phyloP scores from a whole-genome alignment of 64 coral and sea anemone species.

The Stichodactyla helianthus region DNA sequence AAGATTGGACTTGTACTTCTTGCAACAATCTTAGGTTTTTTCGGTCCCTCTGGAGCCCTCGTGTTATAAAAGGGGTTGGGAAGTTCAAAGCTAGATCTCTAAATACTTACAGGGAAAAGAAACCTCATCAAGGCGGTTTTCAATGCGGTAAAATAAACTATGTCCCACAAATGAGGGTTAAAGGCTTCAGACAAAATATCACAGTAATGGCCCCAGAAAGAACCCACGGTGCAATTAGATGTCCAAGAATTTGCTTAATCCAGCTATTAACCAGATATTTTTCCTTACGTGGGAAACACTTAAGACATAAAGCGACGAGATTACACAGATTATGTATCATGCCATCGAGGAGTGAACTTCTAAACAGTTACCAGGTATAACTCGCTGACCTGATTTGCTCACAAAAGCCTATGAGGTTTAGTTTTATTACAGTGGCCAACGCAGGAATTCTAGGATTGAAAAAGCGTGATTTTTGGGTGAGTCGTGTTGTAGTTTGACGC shows the following conservation, averaged over 20 bases:
- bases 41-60: background rate
- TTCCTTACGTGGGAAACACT: slow-evolving; percentile 3
- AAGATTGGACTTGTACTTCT: background rate
- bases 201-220: background rate
- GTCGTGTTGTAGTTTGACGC: background rate
- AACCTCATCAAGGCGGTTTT: background rate
- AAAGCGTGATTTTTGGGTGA: background rate
- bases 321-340: background rate
- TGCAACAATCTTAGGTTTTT: background rate
- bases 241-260: slow-evolving; percentile 24
- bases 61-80: background rate
- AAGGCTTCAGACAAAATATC: slow-evolving; percentile 12
- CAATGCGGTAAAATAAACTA: slow-evolving; percentile 7
- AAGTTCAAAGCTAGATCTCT: background rate
- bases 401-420: background rate
- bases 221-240: background rate
- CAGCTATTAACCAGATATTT: slow-evolving; percentile 20
- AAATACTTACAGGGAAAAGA: background rate
- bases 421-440: background rate
- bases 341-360: background rate
- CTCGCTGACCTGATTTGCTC: too few species aligned
- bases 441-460: background rate
- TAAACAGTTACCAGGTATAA: background rate
- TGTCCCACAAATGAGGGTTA: slow-evolving; percentile 3
- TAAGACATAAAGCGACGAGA: background rate